A percentile compares a stretch with the other conserved stretches of the same genome.
These are phyloP conservation scores for Sorex araneus DNA, from an alignment of 2,113 vertebrate genomes.

Conservation along the genomic window DNA sequence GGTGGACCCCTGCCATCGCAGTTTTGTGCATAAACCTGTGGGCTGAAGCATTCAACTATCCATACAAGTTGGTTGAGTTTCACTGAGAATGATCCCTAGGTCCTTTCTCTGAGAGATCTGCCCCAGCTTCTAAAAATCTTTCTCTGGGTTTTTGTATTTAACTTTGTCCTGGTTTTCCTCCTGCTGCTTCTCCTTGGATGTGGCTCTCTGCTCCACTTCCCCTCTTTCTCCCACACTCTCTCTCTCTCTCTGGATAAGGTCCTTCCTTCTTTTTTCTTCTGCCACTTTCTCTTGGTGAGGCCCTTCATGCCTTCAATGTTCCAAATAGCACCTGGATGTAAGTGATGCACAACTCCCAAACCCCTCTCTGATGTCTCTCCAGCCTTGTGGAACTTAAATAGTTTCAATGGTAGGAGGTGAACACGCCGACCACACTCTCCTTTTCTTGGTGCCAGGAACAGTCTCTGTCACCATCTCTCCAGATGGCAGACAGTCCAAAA, in stretches of 20 bases:
- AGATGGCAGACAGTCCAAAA: conserved; percentile 83
- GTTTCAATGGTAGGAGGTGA: conserved; percentile 76
- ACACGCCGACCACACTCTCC: conserved; percentile 64
- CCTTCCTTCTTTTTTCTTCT: not conserved
- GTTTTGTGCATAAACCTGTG: no score
- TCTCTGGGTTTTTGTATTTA: not conserved
- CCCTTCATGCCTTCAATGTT: not conserved
- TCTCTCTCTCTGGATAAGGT: not conserved
- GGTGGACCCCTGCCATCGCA: no score
- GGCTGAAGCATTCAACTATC: no score
- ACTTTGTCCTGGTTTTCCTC: not conserved
- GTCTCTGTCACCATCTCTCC: conserved; percentile 70
- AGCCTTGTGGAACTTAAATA: conserved; percentile 69
- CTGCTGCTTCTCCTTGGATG: not conserved
- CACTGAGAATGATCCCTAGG: no score
- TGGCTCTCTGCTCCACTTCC: no score
- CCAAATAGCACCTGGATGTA: conserved; percentile 18
- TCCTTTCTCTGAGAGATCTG: no score
- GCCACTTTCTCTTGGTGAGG: not conserved
- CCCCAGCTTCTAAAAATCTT: not conserved
- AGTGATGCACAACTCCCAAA: not conserved
- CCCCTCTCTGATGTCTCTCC: conserved; percentile 43
- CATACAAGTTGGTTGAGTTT: no score
- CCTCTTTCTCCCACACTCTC: no score
- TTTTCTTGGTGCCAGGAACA: conserved; percentile 58